phyloP scores from a whole-genome alignment of 2,888 invertebrate species.

The Melipona beecheii region DNA sequence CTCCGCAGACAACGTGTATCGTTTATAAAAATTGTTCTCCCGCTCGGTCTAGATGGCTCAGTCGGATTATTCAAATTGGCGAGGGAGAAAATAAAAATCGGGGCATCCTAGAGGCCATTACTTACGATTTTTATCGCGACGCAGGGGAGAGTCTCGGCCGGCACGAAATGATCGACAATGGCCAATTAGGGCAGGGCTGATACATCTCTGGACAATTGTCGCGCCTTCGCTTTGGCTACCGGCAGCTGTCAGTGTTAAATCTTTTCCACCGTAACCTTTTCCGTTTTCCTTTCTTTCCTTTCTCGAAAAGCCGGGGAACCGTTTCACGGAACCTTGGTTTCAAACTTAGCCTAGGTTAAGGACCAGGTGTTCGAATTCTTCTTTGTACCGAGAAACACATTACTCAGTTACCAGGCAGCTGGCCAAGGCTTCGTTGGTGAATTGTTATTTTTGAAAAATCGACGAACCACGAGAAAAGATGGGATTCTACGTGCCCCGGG shows the following conservation, averaged over 20 bases:
- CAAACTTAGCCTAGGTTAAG: conserved; percentile 48
- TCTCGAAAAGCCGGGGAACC: conserved; percentile 55
- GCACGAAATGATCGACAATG: conserved; percentile 54
- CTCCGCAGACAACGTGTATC: neutral
- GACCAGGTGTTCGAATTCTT: conserved; percentile 59
- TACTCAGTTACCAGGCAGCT: neutral
- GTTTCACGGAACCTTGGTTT: conserved; percentile 41
- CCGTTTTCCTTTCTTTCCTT: conserved; percentile 32
- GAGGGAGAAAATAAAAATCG: neutral
- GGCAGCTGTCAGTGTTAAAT: conserved; percentile 61
- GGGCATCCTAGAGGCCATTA: neutral
- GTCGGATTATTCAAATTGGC: neutral
- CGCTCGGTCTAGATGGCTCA: neutral
- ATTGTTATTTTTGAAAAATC: conserved; percentile 16
- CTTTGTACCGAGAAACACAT: conserved; percentile 31
- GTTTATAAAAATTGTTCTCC: neutral
- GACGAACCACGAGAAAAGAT: neutral
- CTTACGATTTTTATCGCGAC: conserved; percentile 35
- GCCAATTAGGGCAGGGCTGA: conserved; percentile 66
- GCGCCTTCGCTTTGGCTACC: conserved; percentile 66
- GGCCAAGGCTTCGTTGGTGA: neutral
- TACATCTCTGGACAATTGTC: conserved; percentile 61
- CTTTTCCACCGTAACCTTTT: conserved; percentile 38
- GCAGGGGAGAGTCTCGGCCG: conserved; percentile 30
- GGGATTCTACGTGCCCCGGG: neutral